These are phyloP conservation scores for Myzus persicae DNA, from an alignment of 1,140 invertebrate species.

Conservation along the genomic window DNA sequence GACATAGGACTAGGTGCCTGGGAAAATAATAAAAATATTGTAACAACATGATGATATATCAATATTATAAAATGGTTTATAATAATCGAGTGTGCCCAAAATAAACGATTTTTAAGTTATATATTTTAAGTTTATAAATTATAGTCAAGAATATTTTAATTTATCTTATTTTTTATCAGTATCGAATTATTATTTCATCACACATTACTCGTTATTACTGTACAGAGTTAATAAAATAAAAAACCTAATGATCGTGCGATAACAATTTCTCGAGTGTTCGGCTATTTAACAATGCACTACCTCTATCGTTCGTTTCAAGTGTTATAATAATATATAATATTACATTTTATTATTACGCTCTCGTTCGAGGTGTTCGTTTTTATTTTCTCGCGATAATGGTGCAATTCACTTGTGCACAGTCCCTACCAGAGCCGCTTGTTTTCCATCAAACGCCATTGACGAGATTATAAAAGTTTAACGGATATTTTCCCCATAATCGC, in stretches of 20 bases:
- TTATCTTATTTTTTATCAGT: background rate
- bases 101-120: background rate
- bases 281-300: background rate
- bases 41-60: no score
- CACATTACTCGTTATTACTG: background rate
- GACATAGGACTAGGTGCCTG: no score
- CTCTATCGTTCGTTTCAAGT: background rate
- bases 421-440: background rate
- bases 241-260: background rate
- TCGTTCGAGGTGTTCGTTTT: background rate
- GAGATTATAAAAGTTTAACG: background rate
- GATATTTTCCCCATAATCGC: background rate
- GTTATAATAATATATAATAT: background rate
- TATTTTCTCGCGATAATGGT: background rate
- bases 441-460: background rate
- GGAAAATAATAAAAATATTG: background rate
- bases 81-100: background rate
- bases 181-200: background rate
- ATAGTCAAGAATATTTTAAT: no score
- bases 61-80: no score
- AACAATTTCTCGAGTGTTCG: background rate
- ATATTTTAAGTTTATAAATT: no score
- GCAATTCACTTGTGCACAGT: background rate
- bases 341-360: background rate
- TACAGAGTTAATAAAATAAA: background rate